Percentiles rank a stretch among this genome's conserved stretches.
Conservation (phyloP, 2,113 vertebrate genomes). For the Cichladusa arquata region DNA sequence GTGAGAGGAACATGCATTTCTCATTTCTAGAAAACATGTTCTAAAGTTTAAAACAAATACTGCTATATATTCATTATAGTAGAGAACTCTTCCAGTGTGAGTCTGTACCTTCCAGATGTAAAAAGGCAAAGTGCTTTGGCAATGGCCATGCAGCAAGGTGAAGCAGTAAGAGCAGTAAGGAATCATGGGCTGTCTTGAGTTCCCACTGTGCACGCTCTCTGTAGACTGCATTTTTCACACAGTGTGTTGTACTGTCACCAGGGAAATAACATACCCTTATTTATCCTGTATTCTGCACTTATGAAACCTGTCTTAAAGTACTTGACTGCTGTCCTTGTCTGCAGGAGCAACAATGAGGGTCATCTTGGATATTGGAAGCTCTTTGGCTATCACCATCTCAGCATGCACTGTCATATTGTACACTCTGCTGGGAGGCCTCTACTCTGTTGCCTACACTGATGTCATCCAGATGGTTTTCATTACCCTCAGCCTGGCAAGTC, state of each 20-base stretch:
- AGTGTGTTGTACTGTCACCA: background rate
- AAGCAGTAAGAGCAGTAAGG: background rate
- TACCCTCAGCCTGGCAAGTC: constrained; percentile 79
- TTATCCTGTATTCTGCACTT: background rate
- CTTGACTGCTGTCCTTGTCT: background rate
- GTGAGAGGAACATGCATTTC: background rate
- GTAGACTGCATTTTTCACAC: background rate
- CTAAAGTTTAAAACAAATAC: background rate
- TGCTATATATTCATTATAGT: background rate
- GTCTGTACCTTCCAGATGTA: background rate
- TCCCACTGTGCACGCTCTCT: background rate
- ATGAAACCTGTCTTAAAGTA: background rate
- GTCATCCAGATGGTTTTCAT: constrained; percentile 83
- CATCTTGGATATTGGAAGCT: constrained; percentile 76
- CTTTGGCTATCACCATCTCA: constrained; percentile 77
- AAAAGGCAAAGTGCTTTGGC: background rate
- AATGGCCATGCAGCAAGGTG: background rate
- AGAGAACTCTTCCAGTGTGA: background rate
- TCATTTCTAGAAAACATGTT: background rate
- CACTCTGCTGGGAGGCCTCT: constrained; percentile 83
- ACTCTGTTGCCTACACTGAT: constrained; percentile 86
- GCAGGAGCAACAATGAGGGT: constrained; percentile 82
- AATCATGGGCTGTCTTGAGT: accelerated
- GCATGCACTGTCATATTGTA: constrained; percentile 79
- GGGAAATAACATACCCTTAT: background rate